Base-by-base conservation (phyloP, 2,888 invertebrate species). In the Empis livida region DNA sequence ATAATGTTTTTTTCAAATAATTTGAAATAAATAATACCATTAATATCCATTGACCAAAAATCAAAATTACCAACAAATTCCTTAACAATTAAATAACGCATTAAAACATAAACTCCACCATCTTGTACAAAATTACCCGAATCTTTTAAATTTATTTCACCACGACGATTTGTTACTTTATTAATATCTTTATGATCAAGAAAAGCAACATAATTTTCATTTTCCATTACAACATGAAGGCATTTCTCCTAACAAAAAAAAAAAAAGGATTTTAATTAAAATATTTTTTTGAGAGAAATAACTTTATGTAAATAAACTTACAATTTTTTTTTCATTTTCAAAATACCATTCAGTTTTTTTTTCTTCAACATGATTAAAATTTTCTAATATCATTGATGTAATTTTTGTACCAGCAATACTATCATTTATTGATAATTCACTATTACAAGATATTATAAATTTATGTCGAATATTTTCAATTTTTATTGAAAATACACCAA, bases 101-200 rank as follows among this genome's bases (percentile, higher is more conserved):
- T 61, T 0, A 66, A 51, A 14, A 67, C 51, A 55, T 61, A 59
- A 3, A 60, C 55, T 30, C 65, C 65, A 2, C 64, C 65, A 38
- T 65, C 64, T 9, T 62, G 51, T 1, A 67, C 49, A 14, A 66
- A 59, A 2, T 56, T 51, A 27, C 63, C 60, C n/a, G 23, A n/a
- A 20, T 10, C 3, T 9, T n/a, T 3, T 20, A 40, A 17, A 11
- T 17, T 40, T 13, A 40, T 6, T 40, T 40, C 40, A 13, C 13
- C 13, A 10, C 40, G 17, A 4, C 17, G 17, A 17, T 23, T 13
- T 4, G 13, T 40, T 2, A 10, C 13, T 20, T 40, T 17, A 13
- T 3, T 11, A 9, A 1, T 8, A 13, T 40, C 40, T 10, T 40
- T 17, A 8, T 17, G 13, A 17, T 17, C 40, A 1, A 13, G 17